Evolutionary conservation across 2,113 vertebrate genomes (phyloP).

Genomic region (Hirundichthys speculiger): DNA sequence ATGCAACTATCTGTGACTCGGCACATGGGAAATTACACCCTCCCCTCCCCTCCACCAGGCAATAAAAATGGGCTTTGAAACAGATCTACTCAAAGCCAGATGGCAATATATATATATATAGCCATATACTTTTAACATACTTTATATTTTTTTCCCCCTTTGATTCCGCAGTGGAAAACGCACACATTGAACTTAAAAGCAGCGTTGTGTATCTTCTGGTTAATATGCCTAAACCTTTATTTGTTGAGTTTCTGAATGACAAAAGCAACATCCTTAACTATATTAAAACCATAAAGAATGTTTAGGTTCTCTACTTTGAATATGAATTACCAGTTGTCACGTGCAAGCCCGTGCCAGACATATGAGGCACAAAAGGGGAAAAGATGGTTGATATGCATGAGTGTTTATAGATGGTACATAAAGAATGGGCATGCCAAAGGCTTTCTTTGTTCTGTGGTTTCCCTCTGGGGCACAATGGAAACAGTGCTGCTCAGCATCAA

Average conservation of each 20-base stretch:
- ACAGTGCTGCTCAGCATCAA: conserved; percentile 63
- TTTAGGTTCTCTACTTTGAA: conserved; percentile 16
- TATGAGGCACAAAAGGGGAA: conserved; percentile 24
- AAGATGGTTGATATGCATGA: conserved; percentile 32
- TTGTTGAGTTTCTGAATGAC: conserved; percentile 59
- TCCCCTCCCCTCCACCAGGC: conserved; percentile 52
- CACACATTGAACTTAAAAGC: conserved; percentile 34
- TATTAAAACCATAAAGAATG: conserved; percentile 2
- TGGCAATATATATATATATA: conserved; percentile 67
- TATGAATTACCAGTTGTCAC: conserved; percentile 28
- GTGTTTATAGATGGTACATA: conserved; percentile 51
- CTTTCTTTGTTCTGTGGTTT: conserved; percentile 72
- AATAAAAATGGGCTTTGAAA: conserved; percentile 78
- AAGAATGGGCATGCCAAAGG: conserved; percentile 39
- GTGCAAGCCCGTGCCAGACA: too few relatives aligned
- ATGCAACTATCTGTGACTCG: conserved; percentile 70
- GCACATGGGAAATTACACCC: conserved; percentile 69
- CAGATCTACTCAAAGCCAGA: conserved; percentile 75
- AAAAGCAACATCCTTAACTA: conserved; percentile 40
- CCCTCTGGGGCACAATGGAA: conserved; percentile 65
- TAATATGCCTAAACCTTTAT: conserved; percentile 33
- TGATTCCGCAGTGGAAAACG: conserved; percentile 60
- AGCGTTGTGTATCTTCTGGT: conserved; percentile 24
- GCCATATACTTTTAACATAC: conserved; percentile 32
- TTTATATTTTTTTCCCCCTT: conserved; percentile 64